Evolutionary conservation across 2,888 invertebrate genomes (phyloP).

Genomic region (Apoda limacodes): DNA sequence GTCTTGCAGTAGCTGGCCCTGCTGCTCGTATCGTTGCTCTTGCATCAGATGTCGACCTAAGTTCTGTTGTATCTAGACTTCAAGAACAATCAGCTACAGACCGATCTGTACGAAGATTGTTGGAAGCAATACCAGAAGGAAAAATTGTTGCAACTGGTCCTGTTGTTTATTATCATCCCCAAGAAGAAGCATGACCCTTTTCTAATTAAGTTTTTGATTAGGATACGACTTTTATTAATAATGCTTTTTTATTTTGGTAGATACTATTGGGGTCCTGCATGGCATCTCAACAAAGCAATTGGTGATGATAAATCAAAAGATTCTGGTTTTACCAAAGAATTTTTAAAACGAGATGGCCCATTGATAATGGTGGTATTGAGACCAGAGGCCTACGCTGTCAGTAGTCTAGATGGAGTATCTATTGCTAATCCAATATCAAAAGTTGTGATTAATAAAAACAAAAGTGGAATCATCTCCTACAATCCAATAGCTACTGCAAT

Average conservation of each 20-base stretch:
- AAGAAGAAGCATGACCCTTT: slow-evolving; percentile 33
- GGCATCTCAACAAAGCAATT: too few species aligned
- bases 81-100: slow-evolving; percentile 40
- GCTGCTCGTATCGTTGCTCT: slow-evolving; percentile 78
- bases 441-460: slow-evolving; percentile 72
- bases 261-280: slow-evolving; percentile 34
- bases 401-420: slow-evolving; percentile 75
- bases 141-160: slow-evolving; percentile 81
- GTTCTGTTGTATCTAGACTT: slow-evolving; percentile 58
- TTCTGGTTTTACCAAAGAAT: too few species aligned
- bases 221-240: slow-evolving; percentile 23
- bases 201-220: slow-evolving; percentile 21
- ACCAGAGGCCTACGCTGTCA: slow-evolving; percentile 75
- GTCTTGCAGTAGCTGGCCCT: slow-evolving; percentile 81
- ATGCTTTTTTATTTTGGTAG: slow-evolving; percentile 49
- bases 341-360: too few species aligned
- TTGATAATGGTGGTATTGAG: slow-evolving; percentile 54
- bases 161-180: slow-evolving; percentile 74
- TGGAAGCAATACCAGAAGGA: slow-evolving; percentile 71
- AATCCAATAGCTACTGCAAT: slow-evolving; percentile 78
- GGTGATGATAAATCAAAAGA: background rate
- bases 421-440: slow-evolving; percentile 77
- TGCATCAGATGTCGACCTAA: slow-evolving; percentile 72
- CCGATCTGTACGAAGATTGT: slow-evolving; percentile 44
- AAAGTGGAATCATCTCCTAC: slow-evolving; percentile 73